phyloP scores from a whole-genome alignment of 2,888 invertebrate genomes.

The Limnephilus lunatus region DNA sequence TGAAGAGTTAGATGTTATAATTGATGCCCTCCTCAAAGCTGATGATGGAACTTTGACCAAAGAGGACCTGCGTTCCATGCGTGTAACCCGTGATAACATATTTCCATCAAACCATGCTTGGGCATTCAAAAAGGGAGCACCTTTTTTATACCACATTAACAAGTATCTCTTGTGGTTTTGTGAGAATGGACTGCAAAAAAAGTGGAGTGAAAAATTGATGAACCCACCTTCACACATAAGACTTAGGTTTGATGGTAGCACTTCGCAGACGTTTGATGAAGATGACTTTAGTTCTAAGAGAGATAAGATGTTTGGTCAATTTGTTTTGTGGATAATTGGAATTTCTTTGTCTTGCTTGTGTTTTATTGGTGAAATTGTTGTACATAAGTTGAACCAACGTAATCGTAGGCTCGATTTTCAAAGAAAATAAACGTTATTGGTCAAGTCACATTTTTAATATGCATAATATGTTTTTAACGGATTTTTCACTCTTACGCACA shows the following conservation, averaged over 20 bases:
- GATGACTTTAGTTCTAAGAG: neutral
- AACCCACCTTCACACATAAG: neutral
- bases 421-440: neutral
- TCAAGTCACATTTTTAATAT: neutral
- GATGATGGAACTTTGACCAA: neutral
- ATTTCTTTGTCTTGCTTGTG: neutral
- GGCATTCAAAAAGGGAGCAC: constrained; percentile 19
- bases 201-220: constrained; percentile 10
- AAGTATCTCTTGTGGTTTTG: neutral
- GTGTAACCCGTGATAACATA: constrained; percentile 6
- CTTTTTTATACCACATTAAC: constrained; percentile 4
- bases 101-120: constrained; percentile 15
- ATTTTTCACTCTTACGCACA: neutral
- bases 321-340: constrained; percentile 32
- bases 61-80: neutral
- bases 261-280: neutral
- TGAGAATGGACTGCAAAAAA: constrained; percentile 13
- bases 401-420: neutral
- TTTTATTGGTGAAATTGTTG: neutral
- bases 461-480: neutral
- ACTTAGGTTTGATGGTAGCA: neutral
- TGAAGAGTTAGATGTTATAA: neutral
- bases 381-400: neutral
- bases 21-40: neutral
- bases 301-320: constrained; percentile 4